Evolutionary conservation across 2,888 invertebrate genomes (phyloP), one percentile per base, ranked within the genome.

Genomic region (Platerodrilus igneus): DNA sequence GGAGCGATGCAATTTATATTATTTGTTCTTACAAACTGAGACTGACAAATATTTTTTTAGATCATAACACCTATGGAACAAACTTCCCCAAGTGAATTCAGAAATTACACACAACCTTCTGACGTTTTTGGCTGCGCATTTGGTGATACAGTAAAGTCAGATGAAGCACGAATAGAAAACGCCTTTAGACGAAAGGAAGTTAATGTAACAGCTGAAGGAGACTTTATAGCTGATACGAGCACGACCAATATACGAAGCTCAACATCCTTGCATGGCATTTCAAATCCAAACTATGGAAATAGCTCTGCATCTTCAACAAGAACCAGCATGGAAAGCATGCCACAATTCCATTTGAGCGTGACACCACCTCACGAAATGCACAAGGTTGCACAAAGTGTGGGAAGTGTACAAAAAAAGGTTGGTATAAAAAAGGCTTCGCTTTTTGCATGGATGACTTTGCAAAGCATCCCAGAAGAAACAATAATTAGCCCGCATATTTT

Each of bases 391-490:
- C 25, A 26, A 15, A 25, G 9, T 20, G 27, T 15, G 18, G 27
- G 17, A 9, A 33, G 18, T 11, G n/a, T 18, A 4, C 37, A 39
- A 5, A 73, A 78, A 18, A 79, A 79, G 50, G 63, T 76, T 37
- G 82, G 83, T 50, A 79, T 78, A 37, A 96, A 91, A 70, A 91
- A 86, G 64, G 96, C 86, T 39, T 87, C 87, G 47, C 70, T 97
- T 50, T 88, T 93, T 73, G 86, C 91, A 1, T 96, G 95, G 90
- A 85, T 95, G 76, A 95, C 94, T 2, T 71, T 99, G 48, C 94
- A 97, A 69, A 92, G 93, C 60, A 91, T 97, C 55, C 96, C 97
- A 0, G 94, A 92, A 64, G 96, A 97, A 70, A 97, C 97, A 15
- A 86, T 96, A 52, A 92, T 99, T 60, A 94, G 92, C 52, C 97